Percentiles rank a stretch among this genome's conserved stretches.
Conservation (phyloP, 2,888 invertebrate genomes). For the Synergus japonicus region DNA sequence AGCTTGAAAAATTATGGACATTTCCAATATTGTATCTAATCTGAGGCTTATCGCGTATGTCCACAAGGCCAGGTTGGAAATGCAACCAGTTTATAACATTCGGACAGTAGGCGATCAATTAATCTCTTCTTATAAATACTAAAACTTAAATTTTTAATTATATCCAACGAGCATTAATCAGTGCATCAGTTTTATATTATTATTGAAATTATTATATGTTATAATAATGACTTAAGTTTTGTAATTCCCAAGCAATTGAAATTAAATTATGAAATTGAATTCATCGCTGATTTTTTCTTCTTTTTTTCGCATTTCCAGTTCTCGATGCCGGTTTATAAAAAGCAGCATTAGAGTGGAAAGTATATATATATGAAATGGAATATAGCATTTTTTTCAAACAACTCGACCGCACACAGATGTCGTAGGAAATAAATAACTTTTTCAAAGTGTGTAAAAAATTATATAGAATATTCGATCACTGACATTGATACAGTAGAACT, state of each 20-base stretch:
- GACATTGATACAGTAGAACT: slow-evolving; percentile 28
- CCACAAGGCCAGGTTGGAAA: slow-evolving; percentile 18
- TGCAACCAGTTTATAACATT: not conserved
- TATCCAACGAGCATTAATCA: too few species aligned
- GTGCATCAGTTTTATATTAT: too few species aligned
- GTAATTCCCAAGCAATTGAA: not conserved
- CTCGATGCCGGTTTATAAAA: not conserved
- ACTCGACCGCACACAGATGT: not conserved
- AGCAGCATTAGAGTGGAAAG: not conserved
- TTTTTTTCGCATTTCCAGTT: not conserved
- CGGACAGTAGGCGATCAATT: not conserved
- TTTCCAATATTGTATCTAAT: slow-evolving; percentile 41
- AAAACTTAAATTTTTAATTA: not conserved
- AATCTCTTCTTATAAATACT: not conserved
- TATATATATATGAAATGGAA: too few species aligned
- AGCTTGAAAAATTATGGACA: slow-evolving; percentile 16
- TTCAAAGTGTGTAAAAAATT: not conserved
- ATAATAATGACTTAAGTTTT: not conserved
- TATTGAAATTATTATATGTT: too few species aligned
- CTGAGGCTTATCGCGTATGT: slow-evolving; percentile 33
- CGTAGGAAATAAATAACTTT: not conserved
- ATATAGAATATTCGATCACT: slow-evolving; percentile 11
- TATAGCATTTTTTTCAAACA: not conserved
- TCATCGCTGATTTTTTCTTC: not conserved
- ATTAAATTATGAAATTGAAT: not conserved